Conservation (phyloP, 1,140 invertebrate species). For the Penaeus vannamei region DNA sequence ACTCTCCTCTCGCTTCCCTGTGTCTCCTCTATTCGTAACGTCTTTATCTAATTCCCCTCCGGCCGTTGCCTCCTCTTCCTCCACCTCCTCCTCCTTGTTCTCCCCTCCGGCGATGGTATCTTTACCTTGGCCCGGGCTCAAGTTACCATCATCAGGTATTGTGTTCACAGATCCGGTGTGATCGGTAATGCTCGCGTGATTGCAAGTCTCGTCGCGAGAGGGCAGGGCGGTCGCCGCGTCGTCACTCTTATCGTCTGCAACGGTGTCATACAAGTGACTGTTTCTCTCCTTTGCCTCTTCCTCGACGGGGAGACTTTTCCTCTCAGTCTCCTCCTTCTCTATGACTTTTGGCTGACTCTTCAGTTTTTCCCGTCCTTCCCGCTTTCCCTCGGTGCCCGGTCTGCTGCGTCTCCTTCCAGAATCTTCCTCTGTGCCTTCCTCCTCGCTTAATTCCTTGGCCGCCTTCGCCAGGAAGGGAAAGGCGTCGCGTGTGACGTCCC, state of each 20-base stretch:
- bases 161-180: too few species aligned
- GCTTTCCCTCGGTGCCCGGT: not conserved
- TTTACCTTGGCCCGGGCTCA: not conserved
- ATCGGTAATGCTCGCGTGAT: not conserved
- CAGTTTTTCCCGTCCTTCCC: not conserved
- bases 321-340: not conserved
- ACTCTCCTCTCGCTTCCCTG: not conserved
- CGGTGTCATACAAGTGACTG: not conserved
- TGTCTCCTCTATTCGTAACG: not conserved
- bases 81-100: not conserved
- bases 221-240: not conserved
- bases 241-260: too few species aligned
- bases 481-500: too few species aligned
- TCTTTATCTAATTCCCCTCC: not conserved
- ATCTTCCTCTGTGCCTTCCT: not conserved
- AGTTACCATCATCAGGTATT: slow-evolving; percentile 13
- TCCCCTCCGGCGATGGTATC: not conserved
- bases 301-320: not conserved
- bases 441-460: not conserved
- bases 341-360: not conserved
- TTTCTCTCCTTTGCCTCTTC: not conserved
- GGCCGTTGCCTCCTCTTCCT: not conserved
- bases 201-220: not conserved
- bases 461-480: not conserved
- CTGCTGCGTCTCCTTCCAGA: not conserved